Percentiles rank a stretch among this genome's conserved stretches.
phyloP scores from a whole-genome alignment of 2,888 invertebrate species.

The Melinaea menophilus region DNA sequence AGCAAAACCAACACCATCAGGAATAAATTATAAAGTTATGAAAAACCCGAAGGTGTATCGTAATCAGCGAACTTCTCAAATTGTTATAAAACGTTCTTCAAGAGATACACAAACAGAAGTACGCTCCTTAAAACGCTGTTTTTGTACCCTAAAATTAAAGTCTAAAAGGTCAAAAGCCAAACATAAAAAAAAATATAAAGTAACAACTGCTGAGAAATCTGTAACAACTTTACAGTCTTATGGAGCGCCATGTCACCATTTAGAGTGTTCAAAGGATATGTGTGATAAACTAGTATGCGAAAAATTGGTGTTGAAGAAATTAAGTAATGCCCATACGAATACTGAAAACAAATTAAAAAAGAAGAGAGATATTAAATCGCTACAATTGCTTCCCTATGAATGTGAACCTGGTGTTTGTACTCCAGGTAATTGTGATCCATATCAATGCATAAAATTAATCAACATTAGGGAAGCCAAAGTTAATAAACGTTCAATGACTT shows the following conservation, averaged over 20 bases:
- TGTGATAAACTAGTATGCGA: conserved; percentile 2
- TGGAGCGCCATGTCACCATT: background rate
- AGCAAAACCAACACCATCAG: conserved; percentile 4
- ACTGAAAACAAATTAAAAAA: conserved; percentile 15
- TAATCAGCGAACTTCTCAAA: conserved; percentile 18
- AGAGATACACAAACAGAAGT: conserved; percentile 25
- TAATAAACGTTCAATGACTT: conserved; percentile 24
- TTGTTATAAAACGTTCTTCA: conserved; percentile 10
- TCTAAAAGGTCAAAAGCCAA: conserved; percentile 19
- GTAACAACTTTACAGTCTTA: conserved; percentile 19
- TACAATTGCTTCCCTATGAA: conserved; percentile 36
- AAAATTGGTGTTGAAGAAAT: conserved; percentile 9
- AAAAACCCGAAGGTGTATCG: conserved; percentile 5
- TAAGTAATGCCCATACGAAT: conserved; percentile 28
- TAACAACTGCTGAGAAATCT: conserved; percentile 27
- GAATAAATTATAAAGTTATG: conserved; percentile 1
- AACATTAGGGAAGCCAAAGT: conserved; percentile 32
- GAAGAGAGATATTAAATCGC: conserved; percentile 15
- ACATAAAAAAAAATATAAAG: conserved; percentile 16
- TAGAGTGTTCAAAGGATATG: conserved; percentile 2
- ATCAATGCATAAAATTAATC: conserved; percentile 39
- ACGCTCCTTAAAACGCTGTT: conserved; percentile 40
- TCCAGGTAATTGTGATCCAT: conserved; percentile 42
- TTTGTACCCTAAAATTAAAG: conserved; percentile 45
- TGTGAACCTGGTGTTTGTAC: conserved; percentile 43